phyloP scores from a whole-genome alignment of 2,113 vertebrate species.

The Dicrurus megarhynchus region DNA sequence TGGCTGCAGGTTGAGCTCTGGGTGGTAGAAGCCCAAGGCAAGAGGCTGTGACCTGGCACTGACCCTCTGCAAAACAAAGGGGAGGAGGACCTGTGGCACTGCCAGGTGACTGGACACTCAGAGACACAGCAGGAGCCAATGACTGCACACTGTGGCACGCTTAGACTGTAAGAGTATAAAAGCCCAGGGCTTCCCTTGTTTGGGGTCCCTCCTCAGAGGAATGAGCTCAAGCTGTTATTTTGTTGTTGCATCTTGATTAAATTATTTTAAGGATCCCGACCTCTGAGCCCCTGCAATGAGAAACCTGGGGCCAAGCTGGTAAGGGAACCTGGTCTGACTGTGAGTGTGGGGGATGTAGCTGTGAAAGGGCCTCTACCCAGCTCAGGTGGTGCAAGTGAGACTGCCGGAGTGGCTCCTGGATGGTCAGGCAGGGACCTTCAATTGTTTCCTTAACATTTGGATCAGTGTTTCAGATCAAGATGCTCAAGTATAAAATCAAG shows the following conservation, averaged over 20 bases:
- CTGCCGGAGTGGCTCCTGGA: neutral
- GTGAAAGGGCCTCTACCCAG: neutral
- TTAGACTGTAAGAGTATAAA: neutral
- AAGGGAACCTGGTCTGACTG: neutral
- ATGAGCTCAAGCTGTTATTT: neutral
- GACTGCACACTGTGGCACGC: neutral
- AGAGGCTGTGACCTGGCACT: neutral
- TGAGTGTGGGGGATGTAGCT: neutral
- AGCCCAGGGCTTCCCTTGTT: neutral
- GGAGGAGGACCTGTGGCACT: neutral
- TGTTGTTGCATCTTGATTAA: neutral
- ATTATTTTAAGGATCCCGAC: neutral
- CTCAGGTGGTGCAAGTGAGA: neutral
- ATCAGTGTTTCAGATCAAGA: neutral
- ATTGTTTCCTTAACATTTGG: neutral
- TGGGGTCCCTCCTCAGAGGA: neutral
- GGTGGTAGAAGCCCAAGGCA: neutral
- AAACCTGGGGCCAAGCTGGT: neutral
- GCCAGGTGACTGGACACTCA: rapidly evolving
- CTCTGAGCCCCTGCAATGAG: neutral
- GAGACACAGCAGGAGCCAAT: neutral
- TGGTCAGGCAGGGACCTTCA: neutral
- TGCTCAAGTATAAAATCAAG: neutral
- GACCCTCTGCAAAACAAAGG: neutral
- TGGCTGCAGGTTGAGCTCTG: neutral